Evolutionary conservation across 2,797 vertebrate species (phyloP), one percentile per base, ranked within the genome.

Genomic region (Odontamblyopus rebecca): DNA sequence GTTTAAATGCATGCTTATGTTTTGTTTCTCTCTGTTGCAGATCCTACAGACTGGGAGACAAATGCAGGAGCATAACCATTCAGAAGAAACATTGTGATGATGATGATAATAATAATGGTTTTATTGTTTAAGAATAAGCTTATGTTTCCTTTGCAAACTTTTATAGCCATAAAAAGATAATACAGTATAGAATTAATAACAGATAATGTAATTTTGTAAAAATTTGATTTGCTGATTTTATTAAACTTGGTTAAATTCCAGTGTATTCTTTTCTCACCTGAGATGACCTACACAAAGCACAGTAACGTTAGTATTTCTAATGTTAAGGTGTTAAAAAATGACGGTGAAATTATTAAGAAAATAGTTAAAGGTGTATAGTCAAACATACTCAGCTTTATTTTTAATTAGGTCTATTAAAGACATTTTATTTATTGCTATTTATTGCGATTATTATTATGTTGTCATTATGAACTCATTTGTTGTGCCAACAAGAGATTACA

Each of bases 31-130:
- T 74, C 68, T 59, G 23, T 88, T 90, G 63, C 84, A 93, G 91
- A 89, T 73, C 74, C 80, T 65, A 78, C 79, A 63, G 85, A 89
- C 54, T 91, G 87, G 89, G 89, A 90, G 57, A 85, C 86, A 73
- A 83, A 91, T 73, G 69, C 50, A 66, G 86, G 82, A 70, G 85
- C 85, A 59, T 91, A 91, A 50, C 3, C 19, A 30, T 69, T n/a
- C 27, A 30, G n/a, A 63, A 63, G 5, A 41, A 48, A 48, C 13
- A 48, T 5, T 6, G 35, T 41, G 35, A 9, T 41, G n/a, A 63
- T 41, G 9, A 23, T 38, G 19, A 63, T 30, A 16, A 61, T 27
- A n/a, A 51, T 53, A 7, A 53, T 19, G 16, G 3, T 13, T 44
- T 44, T 44, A 13, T 15, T n/a, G 53, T 54, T 54, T 9, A n/a